Conservation (phyloP, 2,888 invertebrate species). For the Petrolisthes cinctipes region DNA sequence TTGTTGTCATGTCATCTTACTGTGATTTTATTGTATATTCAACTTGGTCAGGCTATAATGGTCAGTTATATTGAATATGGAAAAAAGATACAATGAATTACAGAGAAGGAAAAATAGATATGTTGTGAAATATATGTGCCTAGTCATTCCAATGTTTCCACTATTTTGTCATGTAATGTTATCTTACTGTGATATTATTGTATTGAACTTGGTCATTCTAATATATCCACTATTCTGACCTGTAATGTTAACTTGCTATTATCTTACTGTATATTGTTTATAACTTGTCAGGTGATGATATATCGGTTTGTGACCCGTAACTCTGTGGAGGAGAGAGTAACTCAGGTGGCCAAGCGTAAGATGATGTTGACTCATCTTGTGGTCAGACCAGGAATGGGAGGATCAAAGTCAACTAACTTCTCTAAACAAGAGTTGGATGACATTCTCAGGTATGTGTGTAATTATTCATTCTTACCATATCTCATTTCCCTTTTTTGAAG, state of each 20-base stretch:
- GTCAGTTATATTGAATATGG: no score
- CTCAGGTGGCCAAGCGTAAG: constrained; percentile 98
- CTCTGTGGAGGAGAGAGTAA: constrained; percentile 98
- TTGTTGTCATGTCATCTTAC: no score
- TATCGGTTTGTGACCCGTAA: constrained; percentile 99
- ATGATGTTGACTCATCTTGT: constrained; percentile 99
- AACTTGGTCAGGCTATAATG: no score
- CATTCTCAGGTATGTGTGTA: constrained; percentile 76
- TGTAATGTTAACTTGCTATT: not conserved
- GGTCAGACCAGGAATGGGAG: constrained; percentile 95
- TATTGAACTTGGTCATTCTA: not conserved
- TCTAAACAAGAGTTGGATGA: constrained; percentile 99
- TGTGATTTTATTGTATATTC: no score
- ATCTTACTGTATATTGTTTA: not conserved
- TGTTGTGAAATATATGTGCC: not conserved
- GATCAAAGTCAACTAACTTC: constrained; percentile 85
- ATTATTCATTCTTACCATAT: no score
- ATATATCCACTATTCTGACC: not conserved
- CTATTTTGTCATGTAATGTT: not conserved
- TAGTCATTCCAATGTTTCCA: not conserved
- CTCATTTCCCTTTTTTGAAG: no score
- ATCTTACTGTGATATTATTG: not conserved
- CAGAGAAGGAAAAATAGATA: no score
- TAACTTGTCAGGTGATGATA: constrained; percentile 85
- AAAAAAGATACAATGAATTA: no score